phyloP scores from a whole-genome alignment of 2,797 vertebrate species.

The Orestias chungarensis region DNA sequence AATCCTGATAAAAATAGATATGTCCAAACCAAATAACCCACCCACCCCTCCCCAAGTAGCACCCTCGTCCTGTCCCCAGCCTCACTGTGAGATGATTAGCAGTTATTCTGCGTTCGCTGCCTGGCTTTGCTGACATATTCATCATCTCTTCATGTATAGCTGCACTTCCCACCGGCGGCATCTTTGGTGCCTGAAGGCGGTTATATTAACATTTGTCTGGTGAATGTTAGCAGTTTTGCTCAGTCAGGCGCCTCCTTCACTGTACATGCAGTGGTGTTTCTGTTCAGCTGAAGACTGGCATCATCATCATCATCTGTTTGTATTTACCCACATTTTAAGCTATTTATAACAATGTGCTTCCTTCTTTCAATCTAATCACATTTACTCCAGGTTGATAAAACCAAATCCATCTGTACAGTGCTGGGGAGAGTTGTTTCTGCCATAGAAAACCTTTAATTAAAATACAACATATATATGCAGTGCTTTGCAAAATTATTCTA shows the following conservation, averaged over 20 bases:
- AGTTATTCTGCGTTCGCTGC: slow-evolving; percentile 27
- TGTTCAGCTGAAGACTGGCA: too few relatives aligned
- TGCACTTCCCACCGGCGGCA: not conserved
- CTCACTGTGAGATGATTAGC: slow-evolving; percentile 46
- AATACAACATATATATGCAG: too few relatives aligned
- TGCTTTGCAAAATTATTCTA: too few relatives aligned
- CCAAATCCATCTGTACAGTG: not conserved
- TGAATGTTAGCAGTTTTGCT: slow-evolving; percentile 8
- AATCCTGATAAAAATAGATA: slow-evolving; percentile 74
- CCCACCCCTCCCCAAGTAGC: slow-evolving; percentile 30
- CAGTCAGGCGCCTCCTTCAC: not conserved
- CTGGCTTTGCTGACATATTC: slow-evolving; percentile 27
- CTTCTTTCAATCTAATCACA: not conserved
- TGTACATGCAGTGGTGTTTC: slow-evolving; percentile 7
- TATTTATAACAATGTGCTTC: not conserved
- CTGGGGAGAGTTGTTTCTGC: too few relatives aligned
- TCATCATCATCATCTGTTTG: not conserved
- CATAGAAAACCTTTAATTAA: too few relatives aligned
- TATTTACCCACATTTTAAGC: not conserved
- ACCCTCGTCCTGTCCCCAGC: slow-evolving; percentile 9
- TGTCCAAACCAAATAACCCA: slow-evolving; percentile 31
- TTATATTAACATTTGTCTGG: slow-evolving; percentile 3
- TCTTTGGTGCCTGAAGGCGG: not conserved
- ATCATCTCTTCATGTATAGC: slow-evolving; percentile 20
- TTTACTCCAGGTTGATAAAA: not conserved